Evolutionary conservation across 2,797 vertebrate genomes (phyloP), one percentile per base, ranked within the genome.

Genomic region (Sebastes paucispinis): DNA sequence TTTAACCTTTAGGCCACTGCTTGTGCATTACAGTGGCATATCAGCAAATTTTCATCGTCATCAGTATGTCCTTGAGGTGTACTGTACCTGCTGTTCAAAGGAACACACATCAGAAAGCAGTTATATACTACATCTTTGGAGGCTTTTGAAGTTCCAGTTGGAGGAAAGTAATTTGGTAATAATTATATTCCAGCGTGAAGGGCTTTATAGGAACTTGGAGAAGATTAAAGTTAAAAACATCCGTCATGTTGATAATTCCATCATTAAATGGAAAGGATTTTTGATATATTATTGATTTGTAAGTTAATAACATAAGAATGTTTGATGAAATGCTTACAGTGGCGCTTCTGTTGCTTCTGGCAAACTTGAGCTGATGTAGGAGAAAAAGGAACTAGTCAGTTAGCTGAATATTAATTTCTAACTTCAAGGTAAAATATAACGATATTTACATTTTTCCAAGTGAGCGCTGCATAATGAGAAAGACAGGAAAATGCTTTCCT

Each of bases 61-160:
- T 27, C 25, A 29, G 52, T 18, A 22, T 59, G n/a, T 69, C 60
- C 63, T 71, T 83, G 34, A 80, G 20, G 72, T 55, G 11, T 29
- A 70, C 13, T 55, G 9, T 29, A 73, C 54, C 27, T 39, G 16
- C 63, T 63, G 62, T 59, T 84, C 73, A 82, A 85, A 81, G 80
- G 12, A 69, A 2, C 60, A 54, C 16, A 77, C 18, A 74, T 75
- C 69, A 75, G 31, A 81, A 22, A 72, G 72, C 50, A 29, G 6
- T n/a, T 27, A 73, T 22, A 27, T 55, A 13, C 54, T 5, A 52
- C 59, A 63, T 52, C 43, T 62, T 72, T 73, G 3, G 22, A 31
- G 34, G 67, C 31, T 65, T 68, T 63, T 72, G 76, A 82, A 59
- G 69, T 57, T 54, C 9, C 1, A 7, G n/a, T 24, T 11, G 5